Percentiles rank a stretch among this genome's conserved stretches.
Conservation (phyloP, 2,888 invertebrate species). For the Trachelus stipa region DNA sequence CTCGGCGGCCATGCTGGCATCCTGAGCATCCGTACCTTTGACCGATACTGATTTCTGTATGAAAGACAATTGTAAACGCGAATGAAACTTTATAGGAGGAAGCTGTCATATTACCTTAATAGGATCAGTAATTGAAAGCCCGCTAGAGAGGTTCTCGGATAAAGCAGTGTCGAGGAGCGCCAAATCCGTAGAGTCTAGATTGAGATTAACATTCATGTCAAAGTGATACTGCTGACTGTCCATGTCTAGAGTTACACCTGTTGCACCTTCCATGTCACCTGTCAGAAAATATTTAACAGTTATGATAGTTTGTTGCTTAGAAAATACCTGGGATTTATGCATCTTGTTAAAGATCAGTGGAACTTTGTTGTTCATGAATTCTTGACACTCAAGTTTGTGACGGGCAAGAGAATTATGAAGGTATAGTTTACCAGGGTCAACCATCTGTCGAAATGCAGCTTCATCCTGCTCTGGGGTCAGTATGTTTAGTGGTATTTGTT, state of each 20-base stretch:
- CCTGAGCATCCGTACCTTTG: slow-evolving; percentile 29
- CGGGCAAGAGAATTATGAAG: too few relatives aligned
- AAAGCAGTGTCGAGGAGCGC: slow-evolving; percentile 63
- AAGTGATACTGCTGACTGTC: slow-evolving; percentile 55
- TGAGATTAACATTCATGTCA: slow-evolving; percentile 53
- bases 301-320: neutral
- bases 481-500: slow-evolving; percentile 35
- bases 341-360: slow-evolving; percentile 21
- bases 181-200: slow-evolving; percentile 64
- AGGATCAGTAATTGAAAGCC: slow-evolving; percentile 67
- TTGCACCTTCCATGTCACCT: slow-evolving; percentile 36
- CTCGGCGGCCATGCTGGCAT: slow-evolving; percentile 33
- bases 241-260: slow-evolving; percentile 53
- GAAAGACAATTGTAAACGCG: neutral
- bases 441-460: slow-evolving; percentile 31
- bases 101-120: slow-evolving; percentile 35
- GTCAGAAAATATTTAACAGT: neutral
- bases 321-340: neutral
- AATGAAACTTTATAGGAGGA: neutral
- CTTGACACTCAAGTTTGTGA: neutral
- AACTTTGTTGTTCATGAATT: slow-evolving; percentile 14
- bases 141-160: slow-evolving; percentile 67
- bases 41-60: slow-evolving; percentile 30
- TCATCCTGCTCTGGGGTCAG: slow-evolving; percentile 30
- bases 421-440: slow-evolving; percentile 36